phyloP scores from a whole-genome alignment of 2,797 vertebrate species.

The Pelodytes ibericus region DNA sequence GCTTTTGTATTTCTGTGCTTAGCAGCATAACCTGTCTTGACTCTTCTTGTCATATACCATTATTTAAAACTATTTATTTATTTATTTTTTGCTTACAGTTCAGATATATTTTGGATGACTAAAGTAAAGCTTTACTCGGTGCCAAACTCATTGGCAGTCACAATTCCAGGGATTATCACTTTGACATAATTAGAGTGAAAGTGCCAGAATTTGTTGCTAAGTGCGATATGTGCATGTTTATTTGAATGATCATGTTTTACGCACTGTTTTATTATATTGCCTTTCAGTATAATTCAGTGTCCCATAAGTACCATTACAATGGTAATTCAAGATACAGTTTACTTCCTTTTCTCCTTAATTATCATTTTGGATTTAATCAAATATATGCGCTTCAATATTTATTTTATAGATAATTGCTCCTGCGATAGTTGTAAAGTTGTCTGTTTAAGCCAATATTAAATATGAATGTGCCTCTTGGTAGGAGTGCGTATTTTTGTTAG shows the following conservation, averaged over 20 bases:
- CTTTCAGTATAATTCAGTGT: slow-evolving; percentile 54
- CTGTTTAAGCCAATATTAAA: slow-evolving; percentile 25
- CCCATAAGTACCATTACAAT: slow-evolving; percentile 44
- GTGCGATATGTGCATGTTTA: slow-evolving; percentile 45
- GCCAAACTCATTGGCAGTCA: slow-evolving; percentile 49
- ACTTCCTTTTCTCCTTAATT: slow-evolving; percentile 60
- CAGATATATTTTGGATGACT: slow-evolving; percentile 12
- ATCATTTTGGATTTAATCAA: slow-evolving; percentile 61
- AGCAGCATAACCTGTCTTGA: not conserved
- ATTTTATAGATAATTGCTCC: slow-evolving; percentile 45
- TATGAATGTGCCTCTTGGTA: slow-evolving; percentile 12
- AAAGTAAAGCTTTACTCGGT: not conserved
- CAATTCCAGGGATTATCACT: slow-evolving; percentile 54
- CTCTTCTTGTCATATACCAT: slow-evolving; percentile 13
- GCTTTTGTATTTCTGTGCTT: not conserved
- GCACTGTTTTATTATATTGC: slow-evolving; percentile 51
- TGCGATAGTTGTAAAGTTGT: slow-evolving; percentile 21
- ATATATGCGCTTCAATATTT: slow-evolving; percentile 50
- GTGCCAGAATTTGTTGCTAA: slow-evolving; percentile 43
- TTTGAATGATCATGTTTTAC: slow-evolving; percentile 38
- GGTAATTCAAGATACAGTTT: slow-evolving; percentile 59
- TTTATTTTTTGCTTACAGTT: slow-evolving; percentile 1
- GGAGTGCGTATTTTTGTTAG: not conserved
- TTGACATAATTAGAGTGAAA: slow-evolving; percentile 56
- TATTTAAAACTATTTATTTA: slow-evolving; percentile 2